A percentile compares a stretch with the other conserved stretches of the same genome.
These are phyloP conservation scores for Dilophus febrilis DNA, from an alignment of 2,888 invertebrate genomes.

Conservation along the genomic window DNA sequence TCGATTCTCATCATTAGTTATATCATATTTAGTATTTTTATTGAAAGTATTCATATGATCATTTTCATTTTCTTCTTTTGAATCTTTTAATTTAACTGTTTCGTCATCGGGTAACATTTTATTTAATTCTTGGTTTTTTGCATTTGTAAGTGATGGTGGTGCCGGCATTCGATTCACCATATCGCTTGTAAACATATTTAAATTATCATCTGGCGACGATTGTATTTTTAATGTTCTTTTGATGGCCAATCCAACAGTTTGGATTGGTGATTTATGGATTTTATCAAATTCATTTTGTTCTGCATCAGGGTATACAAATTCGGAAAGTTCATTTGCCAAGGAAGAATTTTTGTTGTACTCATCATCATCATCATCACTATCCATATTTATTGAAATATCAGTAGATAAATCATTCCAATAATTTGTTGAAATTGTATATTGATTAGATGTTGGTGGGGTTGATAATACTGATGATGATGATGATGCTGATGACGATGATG, in stretches of 20 bases:
- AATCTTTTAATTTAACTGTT: too few relatives aligned
- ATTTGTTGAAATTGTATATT: too few relatives aligned
- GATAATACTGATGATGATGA: too few relatives aligned
- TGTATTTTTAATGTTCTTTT: background rate
- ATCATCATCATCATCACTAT: background rate
- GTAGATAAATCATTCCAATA: background rate
- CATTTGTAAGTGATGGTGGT: too few relatives aligned
- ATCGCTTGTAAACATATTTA: background rate
- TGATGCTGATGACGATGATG: too few relatives aligned
- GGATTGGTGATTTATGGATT: background rate
- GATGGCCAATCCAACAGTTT: background rate
- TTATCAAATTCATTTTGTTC: too few relatives aligned
- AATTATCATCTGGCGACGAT: background rate
- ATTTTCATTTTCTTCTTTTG: too few relatives aligned
- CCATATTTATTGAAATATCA: background rate
- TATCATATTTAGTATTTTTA: background rate
- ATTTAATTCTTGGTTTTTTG: too few relatives aligned
- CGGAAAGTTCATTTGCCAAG: background rate
- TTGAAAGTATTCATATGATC: too few relatives aligned
- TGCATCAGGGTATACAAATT: background rate
- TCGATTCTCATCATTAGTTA: background rate
- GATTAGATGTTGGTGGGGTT: too few relatives aligned
- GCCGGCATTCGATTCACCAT: too few relatives aligned
- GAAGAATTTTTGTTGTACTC: background rate
- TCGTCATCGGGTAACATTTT: too few relatives aligned